These are phyloP conservation scores for Ptilodon capucinus DNA, from an alignment of 2,888 invertebrate species.

Conservation along the genomic window DNA sequence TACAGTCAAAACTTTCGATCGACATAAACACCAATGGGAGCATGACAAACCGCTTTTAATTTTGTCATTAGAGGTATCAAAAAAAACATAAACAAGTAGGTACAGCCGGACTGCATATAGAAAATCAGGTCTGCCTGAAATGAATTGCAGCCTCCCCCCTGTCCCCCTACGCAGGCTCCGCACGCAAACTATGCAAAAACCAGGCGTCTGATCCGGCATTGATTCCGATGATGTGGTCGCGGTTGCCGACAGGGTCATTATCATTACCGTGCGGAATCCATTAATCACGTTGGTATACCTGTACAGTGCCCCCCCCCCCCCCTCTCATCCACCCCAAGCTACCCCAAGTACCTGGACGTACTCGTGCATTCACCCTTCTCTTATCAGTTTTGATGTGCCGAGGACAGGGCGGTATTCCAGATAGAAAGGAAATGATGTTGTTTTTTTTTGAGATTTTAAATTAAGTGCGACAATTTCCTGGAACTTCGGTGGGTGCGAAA, in stretches of 20 bases:
- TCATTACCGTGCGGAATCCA: constrained; percentile 77
- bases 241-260: constrained; percentile 70
- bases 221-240: constrained; percentile 72
- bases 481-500: not conserved
- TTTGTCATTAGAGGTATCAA: no score
- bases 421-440: constrained; percentile 52
- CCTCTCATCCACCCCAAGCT: constrained; percentile 33
- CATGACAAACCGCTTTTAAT: no score
- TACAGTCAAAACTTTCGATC: no score
- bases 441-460: constrained; percentile 35
- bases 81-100: not conserved
- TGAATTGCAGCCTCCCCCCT: constrained; percentile 23
- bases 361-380: constrained; percentile 78
- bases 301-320: constrained; percentile 52
- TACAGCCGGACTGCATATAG: constrained; percentile 2
- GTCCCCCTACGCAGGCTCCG: constrained; percentile 29
- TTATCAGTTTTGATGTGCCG: constrained; percentile 75
- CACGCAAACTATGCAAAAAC: constrained; percentile 58
- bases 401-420: constrained; percentile 58
- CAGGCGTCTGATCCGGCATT: constrained; percentile 56
- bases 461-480: constrained; percentile 19
- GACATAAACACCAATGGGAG: no score
- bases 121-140: constrained; percentile 28
- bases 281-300: constrained; percentile 79
- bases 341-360: constrained; percentile 74